Evolutionary conservation across 1,140 invertebrate species (phyloP), one percentile per base, ranked within the genome.

Genomic region (Tetragonula clypearis): DNA sequence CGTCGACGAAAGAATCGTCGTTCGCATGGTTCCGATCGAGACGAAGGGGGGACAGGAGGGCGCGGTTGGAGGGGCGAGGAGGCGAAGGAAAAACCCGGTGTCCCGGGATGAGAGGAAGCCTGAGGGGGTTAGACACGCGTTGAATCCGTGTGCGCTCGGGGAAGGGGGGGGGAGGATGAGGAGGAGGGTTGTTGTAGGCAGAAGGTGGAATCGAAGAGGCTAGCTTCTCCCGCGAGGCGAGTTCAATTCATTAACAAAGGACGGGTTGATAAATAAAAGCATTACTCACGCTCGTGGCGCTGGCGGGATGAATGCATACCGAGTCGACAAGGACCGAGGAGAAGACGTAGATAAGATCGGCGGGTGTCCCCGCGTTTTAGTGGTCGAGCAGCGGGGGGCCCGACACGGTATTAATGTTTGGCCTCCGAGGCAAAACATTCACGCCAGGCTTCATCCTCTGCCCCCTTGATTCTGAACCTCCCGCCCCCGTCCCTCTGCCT

Each of bases 381-480:
- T 93, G 92, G 90, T 88, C 91, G 91, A 92, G 74, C 92, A 93
- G 91, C 93, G 88, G 93, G 93, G 91, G 92, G 92, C 91, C 92
- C 92, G 93, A 93, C 93, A 92, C 92, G 91, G 92, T 92, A 92
- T 90, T 94, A 95, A 95, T 94, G 93, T 94, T 93, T 92, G 90
- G 91, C 92, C 94, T 94, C 92, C 90, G 91, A 92, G 92, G 93
- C 93, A 92, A 93, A 94, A 93, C 94, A 93, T 94, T 93, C 91
- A 88, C 91, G 86, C 85, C 88, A 80, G 88, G 60, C 76, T 68
- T 62, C 41, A 73, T 79, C 84, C 81, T 79, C 71, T 68, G 77
- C 55, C 87, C 26, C 87, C 82, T 49, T 55, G 49, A 6, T 23
- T 23, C 60, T 60, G 19, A 12, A 49, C 41, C 41, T 8, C 41